A percentile compares a stretch with the other conserved stretches of the same genome.
These are phyloP conservation scores for Nycticryphes semicollaris DNA, from an alignment of 2,113 vertebrate genomes.

Conservation along the genomic window DNA sequence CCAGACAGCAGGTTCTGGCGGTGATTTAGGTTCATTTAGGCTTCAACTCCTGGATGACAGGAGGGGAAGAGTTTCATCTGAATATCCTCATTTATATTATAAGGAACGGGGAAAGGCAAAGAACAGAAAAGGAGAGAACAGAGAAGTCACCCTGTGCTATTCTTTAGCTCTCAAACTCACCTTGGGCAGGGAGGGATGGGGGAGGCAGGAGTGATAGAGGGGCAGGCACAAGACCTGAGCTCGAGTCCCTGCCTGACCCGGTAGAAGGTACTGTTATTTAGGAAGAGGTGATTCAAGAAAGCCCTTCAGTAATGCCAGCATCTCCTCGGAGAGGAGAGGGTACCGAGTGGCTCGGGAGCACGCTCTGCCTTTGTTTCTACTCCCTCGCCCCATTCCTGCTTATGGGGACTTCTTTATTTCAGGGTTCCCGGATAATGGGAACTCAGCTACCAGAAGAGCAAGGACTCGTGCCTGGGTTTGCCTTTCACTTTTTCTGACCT, in stretches of 20 bases:
- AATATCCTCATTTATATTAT: neutral
- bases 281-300: neutral
- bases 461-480: neutral
- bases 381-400: neutral
- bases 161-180: neutral
- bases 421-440: neutral
- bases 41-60: neutral
- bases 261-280: neutral
- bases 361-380: neutral
- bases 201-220: neutral
- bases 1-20: neutral
- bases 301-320: neutral
- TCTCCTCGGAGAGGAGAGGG: neutral
- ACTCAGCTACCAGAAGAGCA: neutral
- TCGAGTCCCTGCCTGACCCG: neutral
- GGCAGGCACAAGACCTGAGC: neutral
- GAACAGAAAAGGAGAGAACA: neutral
- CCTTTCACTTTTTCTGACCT: conserved; percentile 51
- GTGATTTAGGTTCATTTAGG: neutral
- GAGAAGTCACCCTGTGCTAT: neutral
- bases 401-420: neutral
- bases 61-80: fast-evolving
- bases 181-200: too few species aligned
- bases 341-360: neutral
- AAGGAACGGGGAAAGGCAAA: neutral